Percentiles rank a stretch among this genome's conserved stretches.
phyloP scores from a whole-genome alignment of 2,113 vertebrate genomes.

The Phylloscopus whistleri region DNA sequence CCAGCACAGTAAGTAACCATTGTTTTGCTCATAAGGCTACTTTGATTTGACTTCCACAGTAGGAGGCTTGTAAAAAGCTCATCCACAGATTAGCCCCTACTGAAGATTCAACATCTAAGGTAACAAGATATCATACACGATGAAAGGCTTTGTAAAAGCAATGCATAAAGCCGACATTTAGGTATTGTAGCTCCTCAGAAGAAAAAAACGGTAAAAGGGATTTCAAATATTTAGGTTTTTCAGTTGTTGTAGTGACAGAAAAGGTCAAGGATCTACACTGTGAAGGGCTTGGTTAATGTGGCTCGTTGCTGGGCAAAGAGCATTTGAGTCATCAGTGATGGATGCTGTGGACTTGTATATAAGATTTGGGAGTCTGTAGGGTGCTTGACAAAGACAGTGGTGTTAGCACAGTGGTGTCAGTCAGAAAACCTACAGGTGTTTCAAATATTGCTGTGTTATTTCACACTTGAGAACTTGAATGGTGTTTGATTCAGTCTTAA shows the following conservation, averaged over 20 bases:
- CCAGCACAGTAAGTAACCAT: slow-evolving; percentile 75
- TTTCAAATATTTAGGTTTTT: neutral
- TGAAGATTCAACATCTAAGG: slow-evolving; percentile 62
- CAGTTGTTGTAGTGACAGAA: neutral
- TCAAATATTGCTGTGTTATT: neutral
- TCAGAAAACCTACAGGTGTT: neutral
- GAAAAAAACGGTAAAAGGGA: neutral
- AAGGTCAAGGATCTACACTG: neutral
- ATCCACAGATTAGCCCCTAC: slow-evolving; percentile 60
- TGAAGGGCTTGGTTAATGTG: neutral
- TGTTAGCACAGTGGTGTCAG: neutral
- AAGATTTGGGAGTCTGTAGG: neutral
- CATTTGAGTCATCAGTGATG: neutral
- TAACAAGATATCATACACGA: slow-evolving; percentile 13
- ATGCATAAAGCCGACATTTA: neutral
- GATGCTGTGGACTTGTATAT: neutral
- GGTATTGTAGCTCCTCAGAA: neutral
- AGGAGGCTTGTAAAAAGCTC: slow-evolving; percentile 65
- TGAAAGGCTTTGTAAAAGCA: neutral
- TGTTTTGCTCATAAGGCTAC: slow-evolving; percentile 58
- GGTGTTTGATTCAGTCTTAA: neutral
- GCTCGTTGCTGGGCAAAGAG: neutral
- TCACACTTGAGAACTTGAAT: neutral
- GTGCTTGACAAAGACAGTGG: neutral
- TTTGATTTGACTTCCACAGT: slow-evolving; percentile 71